These are phyloP conservation scores for Cherax quadricarinatus DNA, from an alignment of 1,140 invertebrate species.

Conservation along the genomic window DNA sequence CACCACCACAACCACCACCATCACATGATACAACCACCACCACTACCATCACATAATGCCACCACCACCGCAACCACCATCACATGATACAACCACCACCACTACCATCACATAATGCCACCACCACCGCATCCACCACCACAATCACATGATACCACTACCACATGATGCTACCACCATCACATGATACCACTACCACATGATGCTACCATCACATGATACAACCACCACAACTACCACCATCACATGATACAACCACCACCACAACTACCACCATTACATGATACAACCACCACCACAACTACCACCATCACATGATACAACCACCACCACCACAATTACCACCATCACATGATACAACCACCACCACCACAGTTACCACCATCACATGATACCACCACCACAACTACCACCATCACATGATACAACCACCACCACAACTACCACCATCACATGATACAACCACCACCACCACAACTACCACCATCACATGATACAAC, in stretches of 20 bases:
- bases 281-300: too few relatives aligned
- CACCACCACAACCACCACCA: too few relatives aligned
- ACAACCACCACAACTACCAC: not conserved
- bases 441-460: not conserved
- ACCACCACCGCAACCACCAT: not conserved
- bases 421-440: not conserved
- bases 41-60: not conserved
- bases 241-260: not conserved
- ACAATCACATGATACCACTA: not conserved
- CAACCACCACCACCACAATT: too few relatives aligned
- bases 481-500: too few relatives aligned
- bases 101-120: too few relatives aligned
- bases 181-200: too few relatives aligned
- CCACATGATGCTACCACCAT: not conserved
- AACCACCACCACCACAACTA: not conserved
- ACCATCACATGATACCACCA: too few relatives aligned
- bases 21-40: not conserved
- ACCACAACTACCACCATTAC: too few relatives aligned
- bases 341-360: not conserved
- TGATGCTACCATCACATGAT: too few relatives aligned
- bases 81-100: too few relatives aligned
- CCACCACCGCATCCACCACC: not conserved
- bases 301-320: not conserved
- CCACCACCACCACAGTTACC: not conserved
- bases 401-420: too few relatives aligned